Base-by-base conservation (phyloP, 1,140 invertebrate species). In the Centruroides sculpturatus region DNA sequence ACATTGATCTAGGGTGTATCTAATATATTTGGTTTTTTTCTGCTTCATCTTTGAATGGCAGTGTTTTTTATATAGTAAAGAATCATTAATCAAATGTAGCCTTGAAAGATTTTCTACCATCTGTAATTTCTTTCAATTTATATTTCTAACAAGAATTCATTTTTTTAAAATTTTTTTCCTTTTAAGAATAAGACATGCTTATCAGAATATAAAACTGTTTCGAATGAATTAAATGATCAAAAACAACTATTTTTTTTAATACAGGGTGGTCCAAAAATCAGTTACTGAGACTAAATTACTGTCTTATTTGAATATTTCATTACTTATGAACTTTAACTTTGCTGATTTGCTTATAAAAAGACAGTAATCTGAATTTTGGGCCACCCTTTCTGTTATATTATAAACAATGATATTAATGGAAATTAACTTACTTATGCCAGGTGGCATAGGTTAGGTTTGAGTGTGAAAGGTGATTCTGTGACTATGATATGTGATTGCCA, bases 371-470 rank as follows among this genome's bases (percentile, higher is more conserved):
- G 23, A 55, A 1, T 58, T 1, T 57, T 57, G 34, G n/a, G 10
- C 9, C 47, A 59, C 3, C 13, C 23, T 52, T n/a, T 36, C 0
- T 54, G 10, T 50, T 49, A 53, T 64, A 51, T 52, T 50, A 53
- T 48, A 49, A 72, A 72, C 61, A 23, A 23, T 23, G 23, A 23
- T 23, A 23, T 23, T 23, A 23, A 23, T 2, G 23, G 23, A 23
- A 23, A 23, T 23, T 23, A 23, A 23, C 23, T 23, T 23, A 23
- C 3, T 41, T 41, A 41, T 41, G 1, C 8, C 67, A 87, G 85
- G 63, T 90, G 87, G 87, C 85, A 89, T 74, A 78, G 85, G 53
- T 63, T 89, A 49, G 85, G 82, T 4, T 71, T 89, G 46, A 87
- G 85, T 64, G 74, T 90, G 13, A 89, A 89, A 74, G 86, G 86